Base-by-base conservation (phyloP, 2,888 invertebrate genomes). In the Pristionchus maxplancki region DNA sequence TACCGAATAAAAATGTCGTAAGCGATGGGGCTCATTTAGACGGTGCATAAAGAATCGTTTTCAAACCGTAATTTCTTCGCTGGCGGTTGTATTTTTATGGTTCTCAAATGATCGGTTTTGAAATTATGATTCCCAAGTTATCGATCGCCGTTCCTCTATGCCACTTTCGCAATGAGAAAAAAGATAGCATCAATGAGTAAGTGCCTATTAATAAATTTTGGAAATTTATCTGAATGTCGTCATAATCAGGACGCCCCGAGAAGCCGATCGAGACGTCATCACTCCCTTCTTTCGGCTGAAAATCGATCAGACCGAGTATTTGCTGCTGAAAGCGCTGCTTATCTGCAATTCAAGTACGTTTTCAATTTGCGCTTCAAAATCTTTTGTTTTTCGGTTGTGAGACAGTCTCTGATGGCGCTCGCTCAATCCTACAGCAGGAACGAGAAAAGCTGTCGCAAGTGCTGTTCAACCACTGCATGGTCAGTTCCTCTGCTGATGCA, bases 391-490 rank as follows among this genome's bases (percentile, higher is more conserved):
- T 8, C 37, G 71, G 24, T 2, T 74, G 71, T 40, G 71, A 74
- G 1, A 24, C 37, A 0, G 8, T 40, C 71, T 74, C 71, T 37
- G 71, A 24, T 15, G 24, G 71, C 1, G 24, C 71, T 1, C 71
- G 71, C 1, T 20, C 2, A 1, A 74, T 74, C 8, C 40, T 74
- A 1, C 1, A 40, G 71, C 8, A n/a, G 8, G 71, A 74, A 40
- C 71, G 71, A 4, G 40, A 37, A 40, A 74, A 31, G 31, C 3
- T 40, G n/a, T 74, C 71, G 34, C 17, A 40, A 40, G 24, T 74
- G 20, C 40, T 74, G n/a, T 74, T 74, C 71, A 74, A 40, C 24
- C 71, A 74, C 11, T 74, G 71, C 71, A 74, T 74, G 71, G 71
- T 74, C 5, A 34, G 31, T 74, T 20, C 8, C 8, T 37, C 28